phyloP scores from a whole-genome alignment of 2,113 vertebrate species.

The Rhodinocichla rosea region DNA sequence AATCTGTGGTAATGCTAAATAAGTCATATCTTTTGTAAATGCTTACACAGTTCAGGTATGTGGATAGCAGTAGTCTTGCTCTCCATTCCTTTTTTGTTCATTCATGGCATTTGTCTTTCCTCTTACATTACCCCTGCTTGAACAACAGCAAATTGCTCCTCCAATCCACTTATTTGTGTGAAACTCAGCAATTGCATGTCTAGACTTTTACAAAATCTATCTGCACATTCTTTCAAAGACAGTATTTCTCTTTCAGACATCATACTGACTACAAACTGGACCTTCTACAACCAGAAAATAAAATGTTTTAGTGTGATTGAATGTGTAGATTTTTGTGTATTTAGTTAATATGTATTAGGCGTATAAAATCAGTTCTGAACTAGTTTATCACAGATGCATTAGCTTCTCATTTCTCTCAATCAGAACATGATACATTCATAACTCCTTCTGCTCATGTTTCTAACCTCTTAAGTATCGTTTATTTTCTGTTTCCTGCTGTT shows the following conservation, averaged over 20 bases:
- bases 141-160: background rate
- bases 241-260: background rate
- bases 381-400: background rate
- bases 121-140: background rate
- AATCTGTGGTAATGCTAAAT: background rate
- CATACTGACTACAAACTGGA: background rate
- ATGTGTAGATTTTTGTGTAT: background rate
- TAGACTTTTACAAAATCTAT: background rate
- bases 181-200: background rate
- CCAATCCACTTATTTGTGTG: background rate
- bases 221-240: background rate
- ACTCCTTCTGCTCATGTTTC: constrained; percentile 7
- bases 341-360: background rate
- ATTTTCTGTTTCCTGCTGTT: constrained; percentile 54
- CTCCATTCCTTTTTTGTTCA: background rate
- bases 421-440: background rate
- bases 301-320: background rate
- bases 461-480: constrained; percentile 17
- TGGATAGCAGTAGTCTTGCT: background rate
- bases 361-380: background rate
- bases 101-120: background rate
- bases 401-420: background rate
- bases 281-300: background rate
- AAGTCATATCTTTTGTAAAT: background rate
- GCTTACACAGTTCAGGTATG: background rate